Evolutionary conservation across 1,140 invertebrate genomes (phyloP).

Genomic region (Triops cancriformis): DNA sequence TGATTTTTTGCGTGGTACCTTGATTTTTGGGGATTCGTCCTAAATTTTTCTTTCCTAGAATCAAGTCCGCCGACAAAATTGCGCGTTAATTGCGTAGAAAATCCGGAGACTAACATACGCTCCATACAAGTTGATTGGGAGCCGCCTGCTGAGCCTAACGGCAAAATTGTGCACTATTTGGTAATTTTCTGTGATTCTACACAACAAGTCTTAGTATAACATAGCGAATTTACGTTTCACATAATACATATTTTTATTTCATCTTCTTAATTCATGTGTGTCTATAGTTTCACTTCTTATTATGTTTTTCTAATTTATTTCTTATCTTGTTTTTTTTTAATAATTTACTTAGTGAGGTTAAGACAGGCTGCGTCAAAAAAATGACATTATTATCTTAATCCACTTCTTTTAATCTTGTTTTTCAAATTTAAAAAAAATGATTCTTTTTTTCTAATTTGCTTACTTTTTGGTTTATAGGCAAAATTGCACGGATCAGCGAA

Average conservation of each 20-base stretch:
- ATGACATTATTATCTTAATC: no score
- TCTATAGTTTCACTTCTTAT: no score
- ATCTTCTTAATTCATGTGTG: no score
- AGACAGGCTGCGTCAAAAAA: no score
- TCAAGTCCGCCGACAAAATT: conserved; percentile 53
- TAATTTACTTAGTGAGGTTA: no score
- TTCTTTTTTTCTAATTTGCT: conserved; percentile 28
- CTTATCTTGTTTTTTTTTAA: no score
- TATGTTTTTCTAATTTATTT: no score
- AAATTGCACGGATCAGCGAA: conserved; percentile 50
- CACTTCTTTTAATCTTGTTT: neutral
- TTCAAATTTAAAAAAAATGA: conserved; percentile 20
- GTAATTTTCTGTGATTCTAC: conserved; percentile 39
- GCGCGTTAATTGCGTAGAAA: conserved; percentile 52
- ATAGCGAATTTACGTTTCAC: no score
- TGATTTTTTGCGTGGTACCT: no score
- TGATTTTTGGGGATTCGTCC: neutral
- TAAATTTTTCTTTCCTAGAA: neutral
- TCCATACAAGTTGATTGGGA: conserved; percentile 60
- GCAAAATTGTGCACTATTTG: conserved; percentile 61
- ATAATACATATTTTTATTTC: no score
- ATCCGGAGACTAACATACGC: conserved; percentile 53
- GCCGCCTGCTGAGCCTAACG: conserved; percentile 57
- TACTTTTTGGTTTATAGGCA: conserved; percentile 43
- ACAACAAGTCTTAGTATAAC: conserved; percentile 17